phyloP scores from a whole-genome alignment of 1,140 invertebrate species.

The Aphelinus certus region DNA sequence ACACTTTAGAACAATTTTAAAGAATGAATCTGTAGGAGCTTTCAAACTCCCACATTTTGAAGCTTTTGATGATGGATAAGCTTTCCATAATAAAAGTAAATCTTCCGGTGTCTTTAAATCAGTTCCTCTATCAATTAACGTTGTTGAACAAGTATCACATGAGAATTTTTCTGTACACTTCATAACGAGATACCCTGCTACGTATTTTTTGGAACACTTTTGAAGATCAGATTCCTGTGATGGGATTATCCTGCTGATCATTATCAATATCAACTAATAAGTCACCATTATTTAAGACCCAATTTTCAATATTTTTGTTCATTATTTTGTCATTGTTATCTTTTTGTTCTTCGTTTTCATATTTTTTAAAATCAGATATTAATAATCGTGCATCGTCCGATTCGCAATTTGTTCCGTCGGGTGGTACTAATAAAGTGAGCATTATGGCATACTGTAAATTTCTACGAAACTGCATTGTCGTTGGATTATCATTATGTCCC shows the following conservation, averaged over 20 bases:
- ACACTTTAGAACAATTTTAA: too few relatives aligned
- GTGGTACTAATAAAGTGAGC: slow-evolving; percentile 3
- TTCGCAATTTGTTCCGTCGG: slow-evolving; percentile 9
- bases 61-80: too few relatives aligned
- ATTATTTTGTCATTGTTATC: background rate
- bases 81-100: too few relatives aligned
- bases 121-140: slow-evolving; percentile 13
- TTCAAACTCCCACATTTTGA: too few relatives aligned
- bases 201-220: background rate
- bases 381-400: background rate
- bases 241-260: background rate
- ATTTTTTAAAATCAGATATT: background rate
- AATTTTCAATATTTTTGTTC: too few relatives aligned
- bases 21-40: too few relatives aligned
- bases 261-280: too few relatives aligned
- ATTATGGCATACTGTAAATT: too few relatives aligned
- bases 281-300: too few relatives aligned
- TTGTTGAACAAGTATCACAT: slow-evolving; percentile 1
- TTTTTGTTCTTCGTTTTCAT: background rate
- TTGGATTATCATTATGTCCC: too few relatives aligned
- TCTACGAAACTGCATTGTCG: too few relatives aligned
- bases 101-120: background rate
- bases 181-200: background rate
- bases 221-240: background rate
- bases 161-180: background rate